These are phyloP conservation scores for Drosophila mimica DNA, from an alignment of 2,888 invertebrate species.

Conservation along the genomic window DNA sequence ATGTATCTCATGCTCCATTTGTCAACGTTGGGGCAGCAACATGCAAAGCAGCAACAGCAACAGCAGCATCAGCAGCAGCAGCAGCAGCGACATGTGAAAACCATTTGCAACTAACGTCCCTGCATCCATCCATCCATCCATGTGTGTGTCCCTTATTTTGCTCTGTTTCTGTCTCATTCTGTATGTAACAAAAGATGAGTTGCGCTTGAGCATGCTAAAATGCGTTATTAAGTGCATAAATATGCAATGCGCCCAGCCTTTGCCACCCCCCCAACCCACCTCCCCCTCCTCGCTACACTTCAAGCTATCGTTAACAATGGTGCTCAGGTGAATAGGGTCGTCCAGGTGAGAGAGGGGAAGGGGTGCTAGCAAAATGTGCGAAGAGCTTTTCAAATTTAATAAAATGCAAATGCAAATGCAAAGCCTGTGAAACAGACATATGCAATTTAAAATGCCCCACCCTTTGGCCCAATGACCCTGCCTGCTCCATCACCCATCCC, in stretches of 20 bases:
- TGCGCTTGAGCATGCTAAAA: conserved; percentile 79
- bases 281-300: background rate
- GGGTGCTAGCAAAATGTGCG: conserved; percentile 40
- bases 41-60: conserved; percentile 1
- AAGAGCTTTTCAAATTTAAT: conserved; percentile 77
- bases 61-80: conserved; percentile 16
- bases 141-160: conserved; percentile 5
- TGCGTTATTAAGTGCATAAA: conserved; percentile 82
- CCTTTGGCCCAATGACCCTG: conserved; percentile 14
- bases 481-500: background rate
- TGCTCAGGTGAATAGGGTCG: conserved; percentile 61
- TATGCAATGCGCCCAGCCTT: conserved; percentile 68
- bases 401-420: conserved; percentile 79
- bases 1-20: conserved; percentile 72
- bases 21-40: conserved; percentile 46
- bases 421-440: conserved; percentile 65
- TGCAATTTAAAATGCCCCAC: conserved; percentile 43
- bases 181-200: conserved; percentile 76
- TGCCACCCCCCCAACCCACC: background rate
- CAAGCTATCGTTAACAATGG: conserved; percentile 51
- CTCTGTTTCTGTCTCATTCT: conserved; percentile 5
- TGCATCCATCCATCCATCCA: background rate
- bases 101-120: conserved; percentile 35
- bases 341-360: conserved; percentile 12
- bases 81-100: conserved; percentile 43